Evolutionary conservation across 2,113 vertebrate species (phyloP), one percentile per base, ranked within the genome.

Genomic region (Cavia porcellus): DNA sequence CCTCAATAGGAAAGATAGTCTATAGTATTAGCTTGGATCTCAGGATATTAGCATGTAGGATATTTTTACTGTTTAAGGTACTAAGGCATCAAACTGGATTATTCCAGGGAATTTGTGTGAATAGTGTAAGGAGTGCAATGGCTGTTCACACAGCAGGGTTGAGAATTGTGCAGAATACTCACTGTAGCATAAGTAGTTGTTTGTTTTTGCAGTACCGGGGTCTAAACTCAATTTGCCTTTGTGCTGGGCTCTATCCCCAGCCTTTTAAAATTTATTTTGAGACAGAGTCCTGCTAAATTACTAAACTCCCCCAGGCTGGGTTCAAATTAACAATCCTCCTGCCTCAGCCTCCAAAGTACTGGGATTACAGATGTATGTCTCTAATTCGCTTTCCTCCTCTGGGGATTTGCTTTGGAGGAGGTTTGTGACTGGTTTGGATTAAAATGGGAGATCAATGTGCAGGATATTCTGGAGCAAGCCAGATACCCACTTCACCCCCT

Each of bases 381-480:
- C 47, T 55, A 32, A 55, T 80, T 55, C 9, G 0, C 66, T 72
- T 72, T 83, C 77, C 62, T 92, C 6, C 22, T 25, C 38, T 15
- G 14, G 30, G 59, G 45, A 62, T 82, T 15, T 85, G 62, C 91
- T 94, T 42, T n/a, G 25, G 59, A 59, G 59, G 81, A 59, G 57
- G 24, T 77, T 66, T 74, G 52, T 66, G 25, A 30, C 61, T 77
- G 25, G 20, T 25, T 55, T 45, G 24, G 35, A 13, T 30, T 52
- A 74, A 75, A 52, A 82, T 42, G 38, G 70, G 62, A 95, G 62
- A 68, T 68, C 32, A 0, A 15, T 87, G 59, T 61, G 19, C 32
- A 68, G 77, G 85, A 15, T 93, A 81, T 72, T 50, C 90, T 83
- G 82, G n/a, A 57, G 72, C 35, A 83, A 92, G 86, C 92, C 85